Percentiles rank a stretch among this genome's conserved stretches.
Conservation (phyloP, 2,113 vertebrate species). For the Cynopterus brachyotis region DNA sequence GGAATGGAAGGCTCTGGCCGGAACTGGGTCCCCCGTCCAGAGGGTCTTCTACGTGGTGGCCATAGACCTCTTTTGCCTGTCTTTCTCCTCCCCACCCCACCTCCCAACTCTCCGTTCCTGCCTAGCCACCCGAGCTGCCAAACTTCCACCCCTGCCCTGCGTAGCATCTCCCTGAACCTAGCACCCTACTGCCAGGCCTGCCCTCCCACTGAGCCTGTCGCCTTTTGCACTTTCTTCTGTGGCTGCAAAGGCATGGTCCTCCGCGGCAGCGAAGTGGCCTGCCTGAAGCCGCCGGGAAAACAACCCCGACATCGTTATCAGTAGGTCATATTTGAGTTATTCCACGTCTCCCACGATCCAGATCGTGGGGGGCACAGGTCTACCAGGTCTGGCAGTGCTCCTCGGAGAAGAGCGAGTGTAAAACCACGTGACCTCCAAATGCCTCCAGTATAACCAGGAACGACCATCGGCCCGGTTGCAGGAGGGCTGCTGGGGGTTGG, state of each 20-base stretch:
- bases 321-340: background rate
- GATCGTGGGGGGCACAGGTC: background rate
- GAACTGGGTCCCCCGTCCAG: background rate
- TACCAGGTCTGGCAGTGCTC: background rate
- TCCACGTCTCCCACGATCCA: background rate
- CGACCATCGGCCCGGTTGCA: background rate
- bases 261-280: background rate
- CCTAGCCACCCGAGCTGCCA: background rate
- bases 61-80: fast-evolving
- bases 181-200: background rate
- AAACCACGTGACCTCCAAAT: background rate
- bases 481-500: background rate
- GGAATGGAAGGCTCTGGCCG: background rate
- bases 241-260: background rate
- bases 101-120: background rate
- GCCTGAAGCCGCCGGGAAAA: background rate
- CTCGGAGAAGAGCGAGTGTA: background rate
- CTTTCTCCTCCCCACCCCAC: fast-evolving
- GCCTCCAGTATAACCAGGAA: background rate
- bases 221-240: background rate
- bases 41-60: background rate
- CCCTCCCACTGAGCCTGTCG: background rate
- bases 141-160: background rate
- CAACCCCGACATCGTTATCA: background rate
- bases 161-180: fast-evolving